These are phyloP conservation scores for Meganola albula DNA, from an alignment of 2,888 invertebrate species.

Conservation along the genomic window DNA sequence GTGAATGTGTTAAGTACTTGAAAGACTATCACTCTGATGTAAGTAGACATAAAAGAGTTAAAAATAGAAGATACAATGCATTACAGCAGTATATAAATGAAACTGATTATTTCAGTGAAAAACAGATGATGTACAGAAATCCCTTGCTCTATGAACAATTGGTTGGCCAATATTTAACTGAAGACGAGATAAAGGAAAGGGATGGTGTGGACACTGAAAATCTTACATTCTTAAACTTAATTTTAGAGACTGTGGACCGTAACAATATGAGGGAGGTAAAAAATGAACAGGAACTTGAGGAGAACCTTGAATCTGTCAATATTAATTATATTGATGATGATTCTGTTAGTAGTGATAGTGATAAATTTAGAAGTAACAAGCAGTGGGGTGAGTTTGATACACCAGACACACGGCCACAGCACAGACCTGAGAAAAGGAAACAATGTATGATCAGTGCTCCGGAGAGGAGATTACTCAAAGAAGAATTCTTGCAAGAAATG, in stretches of 20 bases:
- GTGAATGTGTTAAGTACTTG: constrained; percentile 80
- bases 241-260: constrained; percentile 88
- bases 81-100: constrained; percentile 83
- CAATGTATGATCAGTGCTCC: constrained; percentile 68
- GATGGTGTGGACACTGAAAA: constrained; percentile 78
- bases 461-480: constrained; percentile 81
- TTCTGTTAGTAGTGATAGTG: constrained; percentile 33
- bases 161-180: constrained; percentile 89
- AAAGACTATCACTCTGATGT: constrained; percentile 73
- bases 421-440: constrained; percentile 46
- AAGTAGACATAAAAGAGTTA: constrained; percentile 75
- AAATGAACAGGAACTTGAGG: constrained; percentile 79
- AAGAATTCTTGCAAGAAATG: constrained; percentile 92
- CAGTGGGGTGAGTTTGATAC: constrained; percentile 79
- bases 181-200: constrained; percentile 83
- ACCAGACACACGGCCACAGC: constrained; percentile 45
- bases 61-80: constrained; percentile 90
- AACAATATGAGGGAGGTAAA: constrained; percentile 80
- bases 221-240: constrained; percentile 83
- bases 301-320: constrained; percentile 63
- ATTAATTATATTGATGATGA: constrained; percentile 19
- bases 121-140: constrained; percentile 95
- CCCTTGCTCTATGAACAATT: constrained; percentile 94
- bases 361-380: constrained; percentile 23
- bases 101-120: constrained; percentile 91